Conservation (phyloP, 2,113 vertebrate genomes). For the Herpetotheres cachinnans region DNA sequence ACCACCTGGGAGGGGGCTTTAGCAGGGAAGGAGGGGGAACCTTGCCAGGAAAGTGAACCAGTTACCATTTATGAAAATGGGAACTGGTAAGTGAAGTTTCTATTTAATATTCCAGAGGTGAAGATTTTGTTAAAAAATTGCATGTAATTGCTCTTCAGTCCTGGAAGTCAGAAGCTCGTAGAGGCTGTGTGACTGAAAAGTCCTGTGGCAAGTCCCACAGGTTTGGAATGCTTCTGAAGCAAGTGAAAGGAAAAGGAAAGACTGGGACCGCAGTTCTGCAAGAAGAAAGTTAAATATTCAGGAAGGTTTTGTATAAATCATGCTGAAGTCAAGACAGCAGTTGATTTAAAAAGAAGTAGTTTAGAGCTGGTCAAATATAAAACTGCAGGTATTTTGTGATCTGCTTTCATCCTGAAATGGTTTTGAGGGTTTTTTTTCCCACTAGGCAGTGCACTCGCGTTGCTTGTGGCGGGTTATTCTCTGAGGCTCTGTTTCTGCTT, state of each 20-base stretch:
- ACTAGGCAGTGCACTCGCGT: accelerated
- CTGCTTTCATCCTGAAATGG: background rate
- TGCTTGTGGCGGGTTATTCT: background rate
- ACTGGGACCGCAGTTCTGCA: background rate
- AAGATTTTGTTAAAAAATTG: background rate
- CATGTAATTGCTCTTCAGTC: background rate
- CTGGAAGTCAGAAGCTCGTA: background rate
- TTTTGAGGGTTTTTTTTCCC: background rate
- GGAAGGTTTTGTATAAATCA: background rate
- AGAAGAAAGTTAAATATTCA: background rate
- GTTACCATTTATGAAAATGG: background rate
- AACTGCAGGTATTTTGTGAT: background rate
- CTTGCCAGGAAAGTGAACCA: background rate
- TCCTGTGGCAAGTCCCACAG: background rate
- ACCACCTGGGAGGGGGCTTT: background rate
- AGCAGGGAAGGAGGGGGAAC: background rate
- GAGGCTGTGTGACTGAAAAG: background rate
- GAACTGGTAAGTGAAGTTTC: background rate
- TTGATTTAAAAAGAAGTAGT: background rate
- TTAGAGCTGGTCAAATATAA: background rate
- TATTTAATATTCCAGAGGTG: background rate
- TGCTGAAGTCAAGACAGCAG: background rate
- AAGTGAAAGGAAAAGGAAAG: background rate
- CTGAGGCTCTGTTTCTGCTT: conserved; percentile 35
- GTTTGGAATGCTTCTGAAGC: background rate